Percentiles rank a stretch among this genome's conserved stretches.
phyloP scores from a whole-genome alignment of 37 sponge, comb jelly and placozoan species.

The Spongia lamella region DNA sequence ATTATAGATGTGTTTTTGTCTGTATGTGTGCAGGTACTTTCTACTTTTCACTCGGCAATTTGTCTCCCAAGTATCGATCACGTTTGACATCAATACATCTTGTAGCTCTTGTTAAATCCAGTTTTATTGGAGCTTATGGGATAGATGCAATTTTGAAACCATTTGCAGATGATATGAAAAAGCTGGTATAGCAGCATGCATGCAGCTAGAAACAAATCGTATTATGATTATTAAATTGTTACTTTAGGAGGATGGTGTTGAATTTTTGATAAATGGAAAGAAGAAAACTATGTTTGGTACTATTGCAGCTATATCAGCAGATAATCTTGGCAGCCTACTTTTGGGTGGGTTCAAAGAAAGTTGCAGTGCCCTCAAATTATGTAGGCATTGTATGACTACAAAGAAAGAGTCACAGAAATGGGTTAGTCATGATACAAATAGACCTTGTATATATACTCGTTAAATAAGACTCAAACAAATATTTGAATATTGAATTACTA shows the following conservation, averaged over 20 bases:
- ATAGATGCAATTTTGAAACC: slow-evolving; percentile 27
- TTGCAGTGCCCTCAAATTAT: slow-evolving; percentile 22
- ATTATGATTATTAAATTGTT: no score
- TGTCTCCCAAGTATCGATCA: slow-evolving; percentile 25
- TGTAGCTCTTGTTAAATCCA: slow-evolving; percentile 1
- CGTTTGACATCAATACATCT: slow-evolving; percentile 26
- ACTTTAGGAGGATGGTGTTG: slow-evolving; percentile 21
- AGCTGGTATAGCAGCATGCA: slow-evolving; percentile 39
- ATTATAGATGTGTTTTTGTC: no score
- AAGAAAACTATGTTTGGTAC: slow-evolving; percentile 22
- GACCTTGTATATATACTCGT: no score
- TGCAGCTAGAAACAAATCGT: no score
- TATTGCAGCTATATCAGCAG: slow-evolving; percentile 37
- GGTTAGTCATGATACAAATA: background rate
- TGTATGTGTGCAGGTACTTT: no score
- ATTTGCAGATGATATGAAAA: slow-evolving; percentile 42
- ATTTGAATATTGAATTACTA: no score
- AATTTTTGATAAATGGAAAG: background rate
- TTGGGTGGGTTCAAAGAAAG: slow-evolving; percentile 57
- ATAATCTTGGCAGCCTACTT: slow-evolving; percentile 30
- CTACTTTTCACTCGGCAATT: slow-evolving; percentile 40
- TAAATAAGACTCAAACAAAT: no score
- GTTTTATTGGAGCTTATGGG: slow-evolving; percentile 4
- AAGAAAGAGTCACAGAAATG: background rate
- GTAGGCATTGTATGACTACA: slow-evolving; percentile 52